Evolutionary conservation across 2,888 invertebrate species (phyloP), one percentile per base, ranked within the genome.

Genomic region (Malacosoma neustria): DNA sequence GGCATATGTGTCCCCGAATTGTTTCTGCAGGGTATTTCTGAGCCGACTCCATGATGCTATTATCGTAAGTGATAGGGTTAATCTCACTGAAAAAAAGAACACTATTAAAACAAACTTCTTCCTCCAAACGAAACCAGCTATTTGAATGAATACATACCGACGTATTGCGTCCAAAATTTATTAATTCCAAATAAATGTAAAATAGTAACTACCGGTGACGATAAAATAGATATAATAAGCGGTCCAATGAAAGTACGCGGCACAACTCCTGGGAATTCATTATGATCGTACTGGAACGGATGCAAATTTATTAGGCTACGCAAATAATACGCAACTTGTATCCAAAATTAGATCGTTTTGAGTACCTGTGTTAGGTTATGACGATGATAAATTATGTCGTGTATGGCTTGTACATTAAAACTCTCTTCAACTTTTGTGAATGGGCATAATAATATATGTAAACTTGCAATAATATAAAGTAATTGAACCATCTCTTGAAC

Each of bases 371-470:
- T 88, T 52, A 97, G 87, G 88, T 96, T 94, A 75, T 89, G 87
- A 51, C 93, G 89, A 72, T 96, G 92, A 79, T 95, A 97, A 34
- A 99, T 86, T 61, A 99, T 89, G 82, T 99, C 99, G 82, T 99
- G 99, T 73, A 94, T 93, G 13, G 99, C 99, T 87, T 99, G 99
- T 40, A 98, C 87, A 85, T 98, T 99, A 74, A 99, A 99, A 80
- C 98, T 99, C 87, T 99, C 99, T 82, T 99, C 99, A 35, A 99
- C 99, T 91, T 99, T 99, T 3, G 98, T 98, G 71, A 93, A 98
- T 36, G 99, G 99, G 64, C 97, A 97, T 56, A 94, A 88, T 45
- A 96, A 72, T 40, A 98, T 82, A 73, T 96, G 95, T 54, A 93
- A 89, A 53, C 91, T 89, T 42, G 94, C 93, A 54, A 93, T 88